Evolutionary conservation across 2,113 vertebrate species (phyloP), one percentile per base, ranked within the genome.

Genomic region (Argyrosomus japonicus): DNA sequence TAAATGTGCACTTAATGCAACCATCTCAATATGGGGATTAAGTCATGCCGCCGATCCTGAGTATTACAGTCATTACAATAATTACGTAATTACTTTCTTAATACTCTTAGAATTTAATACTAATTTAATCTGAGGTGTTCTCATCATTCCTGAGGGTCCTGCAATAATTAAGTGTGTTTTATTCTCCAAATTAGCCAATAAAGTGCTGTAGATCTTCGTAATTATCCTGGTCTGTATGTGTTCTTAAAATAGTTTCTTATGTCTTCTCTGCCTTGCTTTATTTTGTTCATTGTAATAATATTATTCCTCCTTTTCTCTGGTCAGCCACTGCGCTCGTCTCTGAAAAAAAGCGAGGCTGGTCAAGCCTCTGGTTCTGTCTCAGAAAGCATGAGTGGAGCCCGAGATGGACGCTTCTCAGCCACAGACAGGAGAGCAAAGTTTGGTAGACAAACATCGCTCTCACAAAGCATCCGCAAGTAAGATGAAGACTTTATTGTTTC

Each of bases 381-480:
- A 1, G 90, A 93, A 84, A 86, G 84, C 73, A 0, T 93, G 89
- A 0, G 50, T 75, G 77, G 27, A 72, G 60, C 61, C 0, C 81
- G 74, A 63, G 93, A 93, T 36, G 89, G 83, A 71, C 83, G 45
- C 23, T 57, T 32, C 29, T 54, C 67, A 9, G 73, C 75, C 47
- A 48, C 0, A 62, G 95, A 96, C 60, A 96, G 93, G 78, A 95
- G 47, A 23, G 89, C 94, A 0, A 93, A 93, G 68, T 96, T 97
- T 79, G 93, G 88, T 11, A 92, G 97, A 62, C 97, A 98, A 91
- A 96, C 96, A 0, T 99, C 97, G 1, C 93, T 99, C 67, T 97
- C 98, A 19, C 97, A 99, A 88, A 99, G 97, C 91, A 99, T 99
- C 84, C 96, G 96, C 92, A 98, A 92, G 98, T 98, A 93, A 96